phyloP scores from a whole-genome alignment of 2,888 invertebrate genomes.

The Epinotia brunnichana region DNA sequence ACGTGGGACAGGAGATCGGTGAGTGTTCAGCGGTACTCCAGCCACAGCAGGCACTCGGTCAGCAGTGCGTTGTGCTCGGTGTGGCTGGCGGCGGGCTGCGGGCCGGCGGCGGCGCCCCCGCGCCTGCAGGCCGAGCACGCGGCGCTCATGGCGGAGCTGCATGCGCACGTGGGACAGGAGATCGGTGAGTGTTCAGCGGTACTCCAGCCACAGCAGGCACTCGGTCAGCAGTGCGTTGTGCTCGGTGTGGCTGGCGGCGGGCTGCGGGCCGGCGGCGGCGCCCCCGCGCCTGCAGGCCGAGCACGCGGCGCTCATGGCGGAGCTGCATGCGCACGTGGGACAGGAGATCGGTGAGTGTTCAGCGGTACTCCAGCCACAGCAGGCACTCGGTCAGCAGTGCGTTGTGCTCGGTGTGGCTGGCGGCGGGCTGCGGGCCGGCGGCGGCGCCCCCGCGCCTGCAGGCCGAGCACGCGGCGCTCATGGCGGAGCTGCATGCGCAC shows the following conservation, averaged over 20 bases:
- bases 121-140: conserved; percentile 87
- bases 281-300: too few species aligned
- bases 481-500: conserved; percentile 94
- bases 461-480: conserved; percentile 90
- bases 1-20: conserved; percentile 85
- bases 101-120: too few species aligned
- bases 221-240: too few species aligned
- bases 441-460: conserved; percentile 87
- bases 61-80: too few species aligned
- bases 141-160: conserved; percentile 91
- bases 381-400: conserved; percentile 80
- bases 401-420: conserved; percentile 86
- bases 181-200: not conserved
- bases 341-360: too few species aligned
- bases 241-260: too few species aligned
- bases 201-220: too few species aligned
- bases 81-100: too few species aligned
- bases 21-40: not conserved
- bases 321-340: too few species aligned
- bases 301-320: too few species aligned
- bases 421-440: conserved; percentile 86
- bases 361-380: not conserved
- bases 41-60: too few species aligned
- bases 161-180: conserved; percentile 90
- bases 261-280: too few species aligned